These are phyloP conservation scores for Bombus ignitus DNA, from an alignment of 1,140 invertebrate genomes.

Conservation along the genomic window DNA sequence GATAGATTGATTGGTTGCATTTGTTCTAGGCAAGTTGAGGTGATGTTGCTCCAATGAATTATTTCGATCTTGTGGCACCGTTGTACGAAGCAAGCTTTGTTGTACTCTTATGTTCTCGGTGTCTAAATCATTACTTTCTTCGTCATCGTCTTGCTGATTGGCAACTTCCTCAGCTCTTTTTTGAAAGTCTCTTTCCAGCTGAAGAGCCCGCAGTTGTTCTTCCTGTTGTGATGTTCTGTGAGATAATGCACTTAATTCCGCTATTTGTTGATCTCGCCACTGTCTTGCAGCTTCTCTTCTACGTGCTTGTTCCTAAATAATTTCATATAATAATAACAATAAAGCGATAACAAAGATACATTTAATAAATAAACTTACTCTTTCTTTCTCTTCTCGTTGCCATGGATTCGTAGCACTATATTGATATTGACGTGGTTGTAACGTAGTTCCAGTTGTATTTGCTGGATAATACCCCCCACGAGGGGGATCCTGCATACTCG, in stretches of 20 bases:
- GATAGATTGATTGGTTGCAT: conserved; percentile 75
- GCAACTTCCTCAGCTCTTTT: conserved; percentile 90
- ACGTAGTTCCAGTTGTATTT: conserved; percentile 69
- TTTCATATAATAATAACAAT: neutral
- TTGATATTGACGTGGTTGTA: conserved; percentile 81
- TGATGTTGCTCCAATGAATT: conserved; percentile 66
- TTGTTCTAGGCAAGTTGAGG: conserved; percentile 67
- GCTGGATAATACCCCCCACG: conserved; percentile 88
- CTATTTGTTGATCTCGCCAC: conserved; percentile 93
- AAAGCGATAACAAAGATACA: neutral
- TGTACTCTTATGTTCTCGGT: conserved; percentile 80
- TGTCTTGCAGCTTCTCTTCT: conserved; percentile 87
- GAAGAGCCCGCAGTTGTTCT: conserved; percentile 92
- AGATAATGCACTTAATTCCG: conserved; percentile 87
- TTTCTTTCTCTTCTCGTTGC: conserved; percentile 94
- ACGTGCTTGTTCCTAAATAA: conserved; percentile 85
- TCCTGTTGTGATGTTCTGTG: conserved; percentile 91
- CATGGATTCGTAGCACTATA: conserved; percentile 89
- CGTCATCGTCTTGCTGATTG: conserved; percentile 91
- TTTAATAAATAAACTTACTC: conserved; percentile 85
- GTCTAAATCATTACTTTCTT: conserved; percentile 82
- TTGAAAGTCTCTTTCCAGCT: conserved; percentile 94
- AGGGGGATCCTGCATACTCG: conserved; percentile 89
- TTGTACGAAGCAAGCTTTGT: conserved; percentile 77
- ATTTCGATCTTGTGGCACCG: conserved; percentile 76